Percentiles rank a stretch among this genome's conserved stretches.
These are phyloP conservation scores for Eulemur albifrons DNA, from an alignment of 2,797 vertebrate species.

Conservation along the genomic window DNA sequence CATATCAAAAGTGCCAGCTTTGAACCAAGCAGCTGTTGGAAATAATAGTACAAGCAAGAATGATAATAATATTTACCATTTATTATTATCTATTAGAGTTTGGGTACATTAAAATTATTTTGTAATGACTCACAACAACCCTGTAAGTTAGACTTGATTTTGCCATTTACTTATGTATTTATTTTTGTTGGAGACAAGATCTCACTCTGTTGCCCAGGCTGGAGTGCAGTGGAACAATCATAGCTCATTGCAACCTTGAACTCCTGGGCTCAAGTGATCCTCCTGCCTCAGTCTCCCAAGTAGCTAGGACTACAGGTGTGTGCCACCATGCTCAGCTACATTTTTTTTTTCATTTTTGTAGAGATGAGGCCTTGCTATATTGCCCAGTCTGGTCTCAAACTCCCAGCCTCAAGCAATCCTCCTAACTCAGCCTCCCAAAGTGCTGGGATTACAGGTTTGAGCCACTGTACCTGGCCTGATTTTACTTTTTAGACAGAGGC, in stretches of 20 bases:
- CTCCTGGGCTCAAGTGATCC: background rate
- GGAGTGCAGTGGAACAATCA: background rate
- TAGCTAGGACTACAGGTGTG: background rate
- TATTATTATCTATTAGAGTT: background rate
- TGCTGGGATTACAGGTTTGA: background rate
- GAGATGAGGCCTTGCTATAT: background rate
- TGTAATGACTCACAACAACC: background rate
- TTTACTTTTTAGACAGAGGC: background rate
- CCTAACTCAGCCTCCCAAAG: background rate
- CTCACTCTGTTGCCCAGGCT: background rate
- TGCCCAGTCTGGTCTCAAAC: background rate
- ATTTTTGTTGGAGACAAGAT: background rate
- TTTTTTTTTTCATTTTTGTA: background rate
- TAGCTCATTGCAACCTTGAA: background rate
- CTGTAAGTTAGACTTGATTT: background rate
- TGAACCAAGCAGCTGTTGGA: background rate
- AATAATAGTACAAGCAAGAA: background rate
- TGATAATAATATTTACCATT: background rate
- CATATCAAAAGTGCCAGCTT: background rate
- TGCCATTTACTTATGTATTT: background rate
- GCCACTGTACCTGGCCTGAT: background rate
- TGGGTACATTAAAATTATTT: background rate
- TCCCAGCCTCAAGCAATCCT: background rate
- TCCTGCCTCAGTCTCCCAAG: background rate
- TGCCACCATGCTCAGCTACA: background rate